Percentiles rank a stretch among this genome's conserved stretches.
Conservation (phyloP, 92 coral and sea anemone species). For the Pocillopora grandis region DNA sequence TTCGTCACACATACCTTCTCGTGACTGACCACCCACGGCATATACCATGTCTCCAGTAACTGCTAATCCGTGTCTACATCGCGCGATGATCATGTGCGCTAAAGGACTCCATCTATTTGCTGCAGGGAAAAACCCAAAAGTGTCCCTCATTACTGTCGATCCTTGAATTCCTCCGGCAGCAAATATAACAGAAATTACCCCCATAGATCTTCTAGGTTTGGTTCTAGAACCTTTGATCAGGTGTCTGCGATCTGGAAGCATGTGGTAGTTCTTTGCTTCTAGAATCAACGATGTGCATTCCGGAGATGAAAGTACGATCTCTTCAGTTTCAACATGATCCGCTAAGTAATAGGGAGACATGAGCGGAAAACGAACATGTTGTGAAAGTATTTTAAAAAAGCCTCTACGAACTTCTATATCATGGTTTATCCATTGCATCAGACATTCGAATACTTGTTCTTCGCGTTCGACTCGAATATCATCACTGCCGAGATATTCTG, state of each 20-base stretch:
- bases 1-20: conserved; percentile 71
- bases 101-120: conserved; percentile 89
- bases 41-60: conserved; percentile 98
- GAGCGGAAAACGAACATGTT: conserved; percentile 85
- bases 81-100: conserved; percentile 83
- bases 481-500: conserved; percentile 76
- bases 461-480: conserved; percentile 92
- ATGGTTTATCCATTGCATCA: conserved; percentile 84
- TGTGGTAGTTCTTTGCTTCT: conserved; percentile 96
- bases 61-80: conserved; percentile 97
- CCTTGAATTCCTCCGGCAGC: conserved; percentile 99
- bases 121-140: conserved; percentile 88
- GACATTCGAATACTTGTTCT: conserved; percentile 92
- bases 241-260: conserved; percentile 96
- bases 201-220: conserved; percentile 91
- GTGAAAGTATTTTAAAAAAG: conserved; percentile 73
- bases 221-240: conserved; percentile 89
- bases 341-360: conserved; percentile 99
- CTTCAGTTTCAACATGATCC: conserved; percentile 93
- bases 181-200: conserved; percentile 89
- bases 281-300: conserved; percentile 86
- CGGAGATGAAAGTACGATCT: conserved; percentile 78
- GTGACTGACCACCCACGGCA: conserved; percentile 99
- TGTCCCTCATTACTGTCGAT: conserved; percentile 82
- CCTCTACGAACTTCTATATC: conserved; percentile 68